Conservation (phyloP, 2,113 vertebrate species). For the Onychostruthus taczanowskii region DNA sequence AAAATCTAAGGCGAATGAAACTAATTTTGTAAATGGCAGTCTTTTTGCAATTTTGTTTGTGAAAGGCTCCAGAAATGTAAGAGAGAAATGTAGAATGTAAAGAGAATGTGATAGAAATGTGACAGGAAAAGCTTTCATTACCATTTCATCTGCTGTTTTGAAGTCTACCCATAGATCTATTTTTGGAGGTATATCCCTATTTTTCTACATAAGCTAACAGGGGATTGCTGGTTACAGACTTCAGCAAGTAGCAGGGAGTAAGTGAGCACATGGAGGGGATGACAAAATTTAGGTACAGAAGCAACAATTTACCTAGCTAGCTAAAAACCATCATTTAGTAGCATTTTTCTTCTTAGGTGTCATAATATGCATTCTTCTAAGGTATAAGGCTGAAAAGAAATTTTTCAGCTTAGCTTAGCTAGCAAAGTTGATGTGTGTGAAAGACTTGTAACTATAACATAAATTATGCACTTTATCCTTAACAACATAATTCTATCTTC, state of each 20-base stretch:
- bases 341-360: background rate
- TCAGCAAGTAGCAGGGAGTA: background rate
- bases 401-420: background rate
- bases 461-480: background rate
- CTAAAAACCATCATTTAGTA: background rate
- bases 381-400: background rate
- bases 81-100: background rate
- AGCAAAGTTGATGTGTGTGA: background rate
- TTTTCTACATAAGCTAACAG: background rate
- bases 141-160: background rate
- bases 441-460: background rate
- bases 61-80: background rate
- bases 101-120: background rate
- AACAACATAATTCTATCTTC: background rate
- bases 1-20: background rate
- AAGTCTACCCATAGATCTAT: background rate
- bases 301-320: background rate
- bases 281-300: background rate
- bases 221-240: background rate
- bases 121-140: background rate
- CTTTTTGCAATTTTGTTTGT: fast-evolving
- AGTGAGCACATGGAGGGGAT: background rate
- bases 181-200: background rate
- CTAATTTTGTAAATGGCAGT: background rate
- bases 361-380: background rate